Base-by-base conservation (phyloP, 1,140 invertebrate species). In the Pteromalus puparum region DNA sequence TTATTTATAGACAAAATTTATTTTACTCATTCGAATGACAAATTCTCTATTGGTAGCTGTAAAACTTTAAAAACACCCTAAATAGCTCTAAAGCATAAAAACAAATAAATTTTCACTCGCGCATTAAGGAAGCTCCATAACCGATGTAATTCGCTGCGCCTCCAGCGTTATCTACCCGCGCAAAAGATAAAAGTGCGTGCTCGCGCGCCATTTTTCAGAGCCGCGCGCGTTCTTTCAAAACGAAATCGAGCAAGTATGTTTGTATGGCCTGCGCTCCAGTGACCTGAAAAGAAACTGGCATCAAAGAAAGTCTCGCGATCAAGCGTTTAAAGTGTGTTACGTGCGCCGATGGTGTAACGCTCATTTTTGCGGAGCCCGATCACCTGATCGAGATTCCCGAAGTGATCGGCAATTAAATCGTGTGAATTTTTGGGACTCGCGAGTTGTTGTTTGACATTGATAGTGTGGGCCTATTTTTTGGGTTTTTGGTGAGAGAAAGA, bases 301-400 rank as follows among this genome's bases (percentile, higher is more conserved):
- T 85, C 65, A 34, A 81, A 85, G 84, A 85, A 85, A 77, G 84
- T 70, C 73, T 28, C 76, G 68, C 53, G 53, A n/a, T 61, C 53
- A 67, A 7, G 30, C 42, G 24, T 74, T 79, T 74, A 79, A 80
- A 26, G 67, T 70, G 65, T 77, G 73, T 85, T 80, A 87, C 85
- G 83, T 91, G 95, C 95, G 94, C 94, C 94, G 93, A 95, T 96
- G 96, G 96, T 96, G 96, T 96, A 97, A 96, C 95, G 96, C 96
- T 96, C 93, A 97, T 75, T 82, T 82, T 76, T 48, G 15, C 46
- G 21, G n/a, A 74, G 73, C 65, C 28, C 28, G n/a, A 74, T 80
- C 74, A 83, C 46, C 48, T 74, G 53, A 84, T 68, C 38, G 13
- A 24, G 28, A 53, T 65, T 82, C 72, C n/a, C 26, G 75, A 4